Evolutionary conservation across 1,140 invertebrate species (phyloP).

Genomic region (Goniozus legneri): DNA sequence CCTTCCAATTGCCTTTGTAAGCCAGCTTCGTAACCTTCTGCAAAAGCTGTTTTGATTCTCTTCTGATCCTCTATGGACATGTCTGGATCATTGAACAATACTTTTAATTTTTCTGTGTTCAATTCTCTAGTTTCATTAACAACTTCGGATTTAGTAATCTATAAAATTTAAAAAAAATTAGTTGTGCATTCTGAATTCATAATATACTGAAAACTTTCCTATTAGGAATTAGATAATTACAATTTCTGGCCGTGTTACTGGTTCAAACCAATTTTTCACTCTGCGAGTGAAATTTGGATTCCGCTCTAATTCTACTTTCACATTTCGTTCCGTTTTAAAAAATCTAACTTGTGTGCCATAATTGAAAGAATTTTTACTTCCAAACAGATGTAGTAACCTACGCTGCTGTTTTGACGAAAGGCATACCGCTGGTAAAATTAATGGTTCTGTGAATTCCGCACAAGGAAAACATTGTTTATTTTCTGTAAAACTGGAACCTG

Average conservation of each 20-base stretch:
- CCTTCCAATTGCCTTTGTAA: constrained; percentile 15
- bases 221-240: too few species aligned
- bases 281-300: constrained; percentile 63
- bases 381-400: constrained; percentile 27
- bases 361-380: constrained; percentile 15
- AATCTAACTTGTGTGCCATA: constrained; percentile 51
- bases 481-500: constrained; percentile 37
- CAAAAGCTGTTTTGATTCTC: constrained; percentile 81
- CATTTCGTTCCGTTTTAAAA: constrained; percentile 73
- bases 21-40: constrained; percentile 82
- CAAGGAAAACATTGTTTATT: constrained; percentile 37
- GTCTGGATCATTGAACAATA: constrained; percentile 31
- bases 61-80: constrained; percentile 60
- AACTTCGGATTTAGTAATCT: neutral
- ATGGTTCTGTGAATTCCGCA: constrained; percentile 21
- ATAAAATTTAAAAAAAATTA: constrained; percentile 1
- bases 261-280: constrained; percentile 35
- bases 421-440: constrained; percentile 21
- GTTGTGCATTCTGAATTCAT: constrained; percentile 11
- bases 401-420: constrained; percentile 19
- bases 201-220: constrained; percentile 1
- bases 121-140: neutral
- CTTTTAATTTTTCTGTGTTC: constrained; percentile 30
- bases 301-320: constrained; percentile 64
- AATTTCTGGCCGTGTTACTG: neutral